Percentiles rank a stretch among this genome's conserved stretches.
Evolutionary conservation across 1,140 invertebrate species (phyloP).

Genomic region (Aphis gossypii): DNA sequence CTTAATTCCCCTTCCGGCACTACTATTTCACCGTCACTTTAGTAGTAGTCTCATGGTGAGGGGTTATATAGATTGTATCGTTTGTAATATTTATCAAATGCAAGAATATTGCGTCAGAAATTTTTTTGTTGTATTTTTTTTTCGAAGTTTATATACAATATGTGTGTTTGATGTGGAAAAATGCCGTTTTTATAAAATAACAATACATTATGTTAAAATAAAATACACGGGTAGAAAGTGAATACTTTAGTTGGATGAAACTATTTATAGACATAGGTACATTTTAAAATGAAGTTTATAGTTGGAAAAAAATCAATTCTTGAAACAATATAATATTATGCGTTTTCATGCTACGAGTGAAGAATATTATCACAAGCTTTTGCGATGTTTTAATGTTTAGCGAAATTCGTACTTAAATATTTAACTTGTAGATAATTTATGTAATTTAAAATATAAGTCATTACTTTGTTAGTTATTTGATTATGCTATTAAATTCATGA

Average conservation of each 20-base stretch:
- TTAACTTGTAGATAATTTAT: background rate
- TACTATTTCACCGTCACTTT: background rate
- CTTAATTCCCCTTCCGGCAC: background rate
- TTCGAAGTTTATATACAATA: background rate
- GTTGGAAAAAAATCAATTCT: background rate
- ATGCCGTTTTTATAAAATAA: background rate
- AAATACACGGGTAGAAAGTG: background rate
- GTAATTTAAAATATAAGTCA: background rate
- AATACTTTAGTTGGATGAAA: background rate
- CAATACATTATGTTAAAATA: background rate
- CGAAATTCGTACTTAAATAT: background rate
- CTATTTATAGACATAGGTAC: background rate
- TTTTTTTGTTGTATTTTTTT: background rate
- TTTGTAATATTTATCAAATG: constrained; percentile 1
- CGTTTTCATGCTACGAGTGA: background rate
- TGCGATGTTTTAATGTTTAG: background rate
- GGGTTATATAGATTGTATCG: background rate
- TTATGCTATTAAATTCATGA: background rate
- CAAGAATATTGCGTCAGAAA: background rate
- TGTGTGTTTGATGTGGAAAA: background rate
- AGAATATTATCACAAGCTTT: background rate
- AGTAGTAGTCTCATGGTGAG: background rate
- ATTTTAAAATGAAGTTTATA: background rate
- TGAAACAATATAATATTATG: background rate
- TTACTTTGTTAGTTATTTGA: background rate